These are phyloP conservation scores for Tarsius wallacei DNA, from an alignment of 2,797 vertebrate species.

Conservation along the genomic window DNA sequence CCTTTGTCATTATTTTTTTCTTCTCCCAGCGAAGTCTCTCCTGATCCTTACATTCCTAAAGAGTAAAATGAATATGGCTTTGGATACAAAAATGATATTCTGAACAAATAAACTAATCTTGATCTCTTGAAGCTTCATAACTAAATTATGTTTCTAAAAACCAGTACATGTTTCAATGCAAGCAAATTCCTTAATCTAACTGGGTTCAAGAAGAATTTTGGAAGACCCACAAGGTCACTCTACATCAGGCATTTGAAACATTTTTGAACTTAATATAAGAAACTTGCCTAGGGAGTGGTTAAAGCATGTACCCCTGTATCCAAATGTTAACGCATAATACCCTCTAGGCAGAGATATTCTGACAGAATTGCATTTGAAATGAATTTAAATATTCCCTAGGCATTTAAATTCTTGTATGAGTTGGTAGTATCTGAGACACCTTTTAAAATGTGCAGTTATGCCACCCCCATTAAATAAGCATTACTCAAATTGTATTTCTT, in stretches of 20 bases:
- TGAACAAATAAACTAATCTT: background rate
- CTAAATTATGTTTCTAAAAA: background rate
- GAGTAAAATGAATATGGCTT: background rate
- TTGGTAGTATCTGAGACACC: background rate
- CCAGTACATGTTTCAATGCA: background rate
- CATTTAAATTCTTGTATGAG: background rate
- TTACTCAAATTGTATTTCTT: background rate
- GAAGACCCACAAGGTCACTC: background rate
- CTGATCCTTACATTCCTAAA: background rate
- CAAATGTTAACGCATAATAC: background rate
- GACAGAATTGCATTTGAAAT: background rate
- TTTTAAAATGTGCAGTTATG: background rate
- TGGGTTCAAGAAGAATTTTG: background rate
- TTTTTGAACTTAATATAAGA: background rate
- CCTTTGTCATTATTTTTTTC: background rate
- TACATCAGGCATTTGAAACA: background rate
- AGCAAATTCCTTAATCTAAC: background rate
- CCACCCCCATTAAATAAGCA: background rate
- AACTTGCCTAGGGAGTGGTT: background rate
- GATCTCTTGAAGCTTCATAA: background rate
- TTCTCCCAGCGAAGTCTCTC: background rate
- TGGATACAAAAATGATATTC: background rate
- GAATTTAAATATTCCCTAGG: background rate
- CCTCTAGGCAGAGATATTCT: background rate
- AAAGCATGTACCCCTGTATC: background rate